These are phyloP conservation scores for Nothobranchius kuhntae DNA, from an alignment of 2,113 vertebrate genomes.

Conservation along the genomic window DNA sequence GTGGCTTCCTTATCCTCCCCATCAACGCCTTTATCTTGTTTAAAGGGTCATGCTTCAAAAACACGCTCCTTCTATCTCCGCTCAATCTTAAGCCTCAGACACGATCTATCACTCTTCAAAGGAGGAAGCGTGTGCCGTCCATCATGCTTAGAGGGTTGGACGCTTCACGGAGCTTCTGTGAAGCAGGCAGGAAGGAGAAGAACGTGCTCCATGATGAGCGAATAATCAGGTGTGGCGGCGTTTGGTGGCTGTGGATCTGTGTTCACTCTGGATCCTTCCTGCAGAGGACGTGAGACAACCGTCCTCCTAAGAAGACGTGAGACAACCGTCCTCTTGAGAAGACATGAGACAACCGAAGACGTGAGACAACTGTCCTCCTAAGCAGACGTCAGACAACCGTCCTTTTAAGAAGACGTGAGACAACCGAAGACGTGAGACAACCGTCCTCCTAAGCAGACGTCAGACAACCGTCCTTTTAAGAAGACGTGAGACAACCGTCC, in stretches of 20 bases:
- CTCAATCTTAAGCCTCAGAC: not conserved
- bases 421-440: constrained; percentile 3
- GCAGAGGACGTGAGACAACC: constrained; percentile 1
- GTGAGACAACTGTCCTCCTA: no score
- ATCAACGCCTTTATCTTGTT: not conserved
- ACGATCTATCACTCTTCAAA: constrained; percentile 23
- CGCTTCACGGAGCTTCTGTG: not conserved
- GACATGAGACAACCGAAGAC: not conserved
- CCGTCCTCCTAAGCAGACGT: not conserved
- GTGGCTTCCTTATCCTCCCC: not conserved
- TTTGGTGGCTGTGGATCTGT: not conserved
- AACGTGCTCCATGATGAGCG: not conserved
- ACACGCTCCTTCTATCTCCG: not conserved
- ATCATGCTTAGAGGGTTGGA: not conserved
- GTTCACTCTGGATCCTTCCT: constrained; percentile 17
- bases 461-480: not conserved
- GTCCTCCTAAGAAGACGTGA: not conserved
- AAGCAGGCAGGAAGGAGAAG: not conserved
- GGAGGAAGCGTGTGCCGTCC: not conserved
- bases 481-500: not conserved
- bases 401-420: not conserved
- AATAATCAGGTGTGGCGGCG: not conserved
- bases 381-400: not conserved
- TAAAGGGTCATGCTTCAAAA: not conserved
- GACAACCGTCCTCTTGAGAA: constrained; percentile 2